Evolutionary conservation across 2,797 vertebrate species (phyloP), one percentile per base, ranked within the genome.

Genomic region (Sebastes flavidus): DNA sequence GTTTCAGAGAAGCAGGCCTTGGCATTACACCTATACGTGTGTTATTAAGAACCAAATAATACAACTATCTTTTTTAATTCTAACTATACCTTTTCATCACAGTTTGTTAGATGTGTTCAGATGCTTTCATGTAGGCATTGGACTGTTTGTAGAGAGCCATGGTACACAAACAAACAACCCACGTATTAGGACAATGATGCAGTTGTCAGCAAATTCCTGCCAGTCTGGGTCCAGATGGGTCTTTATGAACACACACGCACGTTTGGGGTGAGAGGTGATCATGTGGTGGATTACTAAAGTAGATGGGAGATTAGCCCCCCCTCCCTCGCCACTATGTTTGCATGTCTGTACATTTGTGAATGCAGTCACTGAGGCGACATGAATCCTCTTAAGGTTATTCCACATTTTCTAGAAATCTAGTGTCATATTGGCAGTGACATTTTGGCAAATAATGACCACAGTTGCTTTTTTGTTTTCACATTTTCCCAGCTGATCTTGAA

Each of bases 251-350:
- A 65, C 65, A 65, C 80, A 62, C 4, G 42, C 78, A 76, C 0
- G 4, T 83, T 87, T 78, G 65, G 60, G 76, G 77, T 86, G 75
- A 85, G 56, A 75, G 62, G 78, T 79, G 86, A 85, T 89, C 74
- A 63, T 78, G 85, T 88, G 83, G 24, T 75, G 83, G 89, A 88
- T 92, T 91, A 91, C 36, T 11, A 65, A 60, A 80, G 72, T 75
- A 72, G 65, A 78, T 77, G 61, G 70, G 69, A 83, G 86, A 88
- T 90, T 81, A 88, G 55, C 58, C 58, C 24, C 14, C 42, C 75
- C 69, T 49, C 14, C 27, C 54, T 9, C 3, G 10, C n/a, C 54
- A 68, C 49, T 59, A 7, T 52, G 49, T 82, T 25, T 77, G 62
- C 18, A 56, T 66, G 63, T 82, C 34, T 83, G 65, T 71, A 61